Percentiles rank a stretch among this genome's conserved stretches.
phyloP scores from a whole-genome alignment of 1,140 invertebrate genomes.

The Plectrocnemia conspersa region DNA sequence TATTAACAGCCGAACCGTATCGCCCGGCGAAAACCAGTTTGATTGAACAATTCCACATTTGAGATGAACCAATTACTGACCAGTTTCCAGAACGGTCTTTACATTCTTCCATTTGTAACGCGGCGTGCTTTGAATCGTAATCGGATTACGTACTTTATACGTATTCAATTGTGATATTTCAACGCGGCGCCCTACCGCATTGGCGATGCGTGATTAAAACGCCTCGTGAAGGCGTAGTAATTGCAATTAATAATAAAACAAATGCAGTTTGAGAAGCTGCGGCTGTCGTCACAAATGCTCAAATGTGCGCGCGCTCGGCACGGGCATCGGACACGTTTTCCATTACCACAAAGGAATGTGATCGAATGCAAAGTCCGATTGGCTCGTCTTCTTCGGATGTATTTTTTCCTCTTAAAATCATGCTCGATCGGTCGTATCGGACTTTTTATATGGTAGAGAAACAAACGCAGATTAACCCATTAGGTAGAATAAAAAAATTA shows the following conservation, averaged over 20 bases:
- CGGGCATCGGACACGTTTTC: conserved; percentile 20
- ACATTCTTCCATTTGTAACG: conserved; percentile 1
- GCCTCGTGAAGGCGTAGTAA: no score
- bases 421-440: no score
- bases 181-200: no score
- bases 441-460: no score
- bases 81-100: conserved; percentile 1
- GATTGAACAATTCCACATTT: conserved; percentile 2
- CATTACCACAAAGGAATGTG: conserved; percentile 27
- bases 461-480: not conserved
- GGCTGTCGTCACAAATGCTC: not conserved
- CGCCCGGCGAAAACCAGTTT: not conserved
- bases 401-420: no score
- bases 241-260: no score
- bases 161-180: no score
- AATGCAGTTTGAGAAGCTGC: no score
- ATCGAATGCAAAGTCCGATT: conserved; percentile 17
- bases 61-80: conserved; percentile 1
- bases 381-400: no score
- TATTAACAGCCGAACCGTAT: not conserved
- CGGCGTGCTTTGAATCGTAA: no score
- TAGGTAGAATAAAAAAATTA: not conserved
- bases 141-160: no score
- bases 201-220: no score
- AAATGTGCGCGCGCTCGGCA: not conserved